Percentiles rank a stretch among this genome's conserved stretches.
Evolutionary conservation across 2,888 invertebrate species (phyloP).

Genomic region (Anarsia innoxiella): DNA sequence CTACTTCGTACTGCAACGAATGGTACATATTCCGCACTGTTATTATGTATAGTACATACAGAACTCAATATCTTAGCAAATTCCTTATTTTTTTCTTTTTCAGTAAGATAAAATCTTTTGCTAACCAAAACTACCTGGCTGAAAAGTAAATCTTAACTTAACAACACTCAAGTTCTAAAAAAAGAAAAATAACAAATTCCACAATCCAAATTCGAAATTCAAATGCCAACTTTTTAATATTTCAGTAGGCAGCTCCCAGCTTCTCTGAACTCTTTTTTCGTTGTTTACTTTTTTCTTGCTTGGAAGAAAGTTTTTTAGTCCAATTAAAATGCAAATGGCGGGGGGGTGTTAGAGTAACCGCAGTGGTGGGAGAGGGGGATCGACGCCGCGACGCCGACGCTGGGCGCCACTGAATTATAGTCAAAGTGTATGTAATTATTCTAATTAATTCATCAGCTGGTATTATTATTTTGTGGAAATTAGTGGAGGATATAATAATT

Average conservation of each 20-base stretch:
- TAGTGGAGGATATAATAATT: too few relatives aligned
- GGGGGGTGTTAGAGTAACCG: not conserved
- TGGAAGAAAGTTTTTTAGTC: slow-evolving; percentile 39
- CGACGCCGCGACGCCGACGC: slow-evolving; percentile 27
- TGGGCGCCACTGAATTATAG: slow-evolving; percentile 21
- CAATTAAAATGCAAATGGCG: slow-evolving; percentile 61
- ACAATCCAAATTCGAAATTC: too few relatives aligned
- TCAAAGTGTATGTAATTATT: slow-evolving; percentile 18
- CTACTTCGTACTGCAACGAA: too few relatives aligned
- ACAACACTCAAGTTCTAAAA: not conserved
- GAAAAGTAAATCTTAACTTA: too few relatives aligned
- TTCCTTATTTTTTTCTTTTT: too few relatives aligned
- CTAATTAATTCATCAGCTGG: slow-evolving; percentile 15
- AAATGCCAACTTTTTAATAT: not conserved
- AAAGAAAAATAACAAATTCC: not conserved
- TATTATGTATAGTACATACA: too few relatives aligned
- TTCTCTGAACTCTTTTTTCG: not conserved
- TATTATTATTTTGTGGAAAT: slow-evolving; percentile 1
- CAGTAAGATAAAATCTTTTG: too few relatives aligned
- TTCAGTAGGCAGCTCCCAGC: not conserved
- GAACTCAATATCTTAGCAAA: too few relatives aligned
- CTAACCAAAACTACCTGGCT: too few relatives aligned
- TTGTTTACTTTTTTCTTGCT: slow-evolving; percentile 5
- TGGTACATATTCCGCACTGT: too few relatives aligned
- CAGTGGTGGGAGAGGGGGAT: not conserved